A percentile compares a stretch with the other conserved stretches of the same genome.
Conservation (phyloP, 2,888 invertebrate genomes). For the Zele albiditarsus region DNA sequence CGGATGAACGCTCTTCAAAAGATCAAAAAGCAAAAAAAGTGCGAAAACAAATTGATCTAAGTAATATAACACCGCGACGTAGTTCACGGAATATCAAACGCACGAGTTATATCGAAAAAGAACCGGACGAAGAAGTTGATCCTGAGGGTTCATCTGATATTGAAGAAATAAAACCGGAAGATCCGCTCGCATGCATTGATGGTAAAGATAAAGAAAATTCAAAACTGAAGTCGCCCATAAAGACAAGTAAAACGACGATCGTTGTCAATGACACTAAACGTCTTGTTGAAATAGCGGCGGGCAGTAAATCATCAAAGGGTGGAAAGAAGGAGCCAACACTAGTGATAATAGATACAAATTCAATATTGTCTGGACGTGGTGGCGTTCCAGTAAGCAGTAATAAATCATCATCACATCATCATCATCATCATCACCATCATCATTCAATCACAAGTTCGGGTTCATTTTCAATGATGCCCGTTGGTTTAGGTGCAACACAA, state of each 20-base stretch:
- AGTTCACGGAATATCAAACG: conserved; percentile 78
- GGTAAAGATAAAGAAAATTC: conserved; percentile 70
- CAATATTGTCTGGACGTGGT: conserved; percentile 79
- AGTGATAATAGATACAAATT: conserved; percentile 86
- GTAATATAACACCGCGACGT: conserved; percentile 74
- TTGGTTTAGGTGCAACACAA: conserved; percentile 76
- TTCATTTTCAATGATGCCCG: conserved; percentile 73
- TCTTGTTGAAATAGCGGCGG: conserved; percentile 81
- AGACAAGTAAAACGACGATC: conserved; percentile 74
- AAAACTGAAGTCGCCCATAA: conserved; percentile 64
- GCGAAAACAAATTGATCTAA: conserved; percentile 65
- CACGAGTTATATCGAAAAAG: conserved; percentile 75
- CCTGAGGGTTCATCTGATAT: conserved; percentile 78
- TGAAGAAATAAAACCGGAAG: conserved; percentile 78
- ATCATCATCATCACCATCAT: conserved; percentile 31
- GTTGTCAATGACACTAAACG: conserved; percentile 83
- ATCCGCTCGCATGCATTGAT: conserved; percentile 75
- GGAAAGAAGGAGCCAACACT: conserved; percentile 83
- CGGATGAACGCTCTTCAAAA: conserved; percentile 50
- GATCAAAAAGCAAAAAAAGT: conserved; percentile 63
- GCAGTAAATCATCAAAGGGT: conserved; percentile 73
- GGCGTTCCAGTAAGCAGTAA: conserved; percentile 74
- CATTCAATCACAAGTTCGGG: conserved; percentile 64
- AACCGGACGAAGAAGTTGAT: conserved; percentile 73
- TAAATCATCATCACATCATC: conserved; percentile 55